Conservation (phyloP, 92 coral and sea anemone species). For the Paramuricea clavata region DNA sequence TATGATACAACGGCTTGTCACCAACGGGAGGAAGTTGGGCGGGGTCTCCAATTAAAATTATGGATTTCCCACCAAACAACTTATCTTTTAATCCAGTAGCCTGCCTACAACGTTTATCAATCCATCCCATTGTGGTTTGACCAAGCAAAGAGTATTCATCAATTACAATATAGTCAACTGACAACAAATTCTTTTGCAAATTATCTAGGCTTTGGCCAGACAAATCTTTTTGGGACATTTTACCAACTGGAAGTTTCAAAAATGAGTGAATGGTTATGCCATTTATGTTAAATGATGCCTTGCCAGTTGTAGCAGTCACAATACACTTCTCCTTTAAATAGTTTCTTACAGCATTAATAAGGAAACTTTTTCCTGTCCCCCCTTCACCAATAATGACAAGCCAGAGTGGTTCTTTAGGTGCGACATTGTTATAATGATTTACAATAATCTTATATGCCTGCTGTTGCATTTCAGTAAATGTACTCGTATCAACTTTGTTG, state of each 20-base stretch:
- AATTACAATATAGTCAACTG: conserved; percentile 70
- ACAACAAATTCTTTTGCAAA: no score
- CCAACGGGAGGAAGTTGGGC: conserved; percentile 70
- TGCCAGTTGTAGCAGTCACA: no score
- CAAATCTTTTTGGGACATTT: no score
- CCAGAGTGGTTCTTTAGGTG: conserved; percentile 56
- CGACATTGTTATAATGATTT: not conserved
- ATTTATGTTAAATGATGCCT: not conserved
- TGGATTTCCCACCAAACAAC: no score
- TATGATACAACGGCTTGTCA: conserved; percentile 74
- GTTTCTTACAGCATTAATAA: no score
- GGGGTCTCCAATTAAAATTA: no score
- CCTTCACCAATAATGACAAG: conserved; percentile 63
- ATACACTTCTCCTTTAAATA: not conserved
- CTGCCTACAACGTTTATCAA: conserved; percentile 52
- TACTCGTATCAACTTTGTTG: no score
- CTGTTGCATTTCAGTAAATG: not conserved
- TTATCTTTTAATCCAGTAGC: no score
- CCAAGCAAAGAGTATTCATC: conserved; percentile 80
- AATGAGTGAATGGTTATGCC: conserved; percentile 71
- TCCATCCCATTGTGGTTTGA: conserved; percentile 62
- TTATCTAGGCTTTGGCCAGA: no score
- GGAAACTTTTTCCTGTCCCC: conserved; percentile 50
- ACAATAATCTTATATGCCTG: not conserved
- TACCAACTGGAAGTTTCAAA: conserved; percentile 35